Evolutionary conservation across 2,113 vertebrate genomes (phyloP), one percentile per base, ranked within the genome.

Genomic region (Pluvialis apricaria): DNA sequence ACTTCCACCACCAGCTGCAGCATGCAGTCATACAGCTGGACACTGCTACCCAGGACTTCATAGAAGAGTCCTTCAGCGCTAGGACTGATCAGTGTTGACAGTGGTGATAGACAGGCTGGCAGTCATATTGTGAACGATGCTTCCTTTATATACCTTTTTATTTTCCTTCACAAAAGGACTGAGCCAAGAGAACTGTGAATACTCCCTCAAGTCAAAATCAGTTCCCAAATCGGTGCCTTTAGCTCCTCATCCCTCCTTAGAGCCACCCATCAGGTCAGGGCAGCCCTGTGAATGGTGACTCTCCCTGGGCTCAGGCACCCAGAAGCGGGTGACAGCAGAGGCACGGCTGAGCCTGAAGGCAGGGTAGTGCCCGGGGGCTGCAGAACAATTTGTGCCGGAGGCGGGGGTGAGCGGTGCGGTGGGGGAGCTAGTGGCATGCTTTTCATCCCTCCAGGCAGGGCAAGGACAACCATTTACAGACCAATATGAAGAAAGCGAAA

Each of bases 321-420:
- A 8, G 54, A 21, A 36, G 19, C 3, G 1, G 32, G 7, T 31
- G 38, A n/a, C 32, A 82, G 36, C 40, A 49, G 44, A 28, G 32
- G 2, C 13, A 54, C 0, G 0, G 20, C 32, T 2, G 1, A 60
- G 32, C 24, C 45, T 20, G 12, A 31, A 31, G 57, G n/a, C 17
- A 26, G 58, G 15, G 10, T 19, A 21, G 26, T 1, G 3, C 18
- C 10, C 1, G 3, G 10, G 29, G 13, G 22, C 18, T 71, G 31
- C 31, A 49, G 58, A 91, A 25, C 31, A 28, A 45, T 22, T 18
- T 26, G 24, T 10, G 5, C 22, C 5, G 2, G 36, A 65, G 40
- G 29, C 21, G 66, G 26, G 68, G 40, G 20, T 1, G 1, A 83
- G 29, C 0, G 0, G 42, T 1, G 4, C 1, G 0, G 18, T 34